phyloP scores from a whole-genome alignment of 2,113 vertebrate genomes.

The Numenius arquata region DNA sequence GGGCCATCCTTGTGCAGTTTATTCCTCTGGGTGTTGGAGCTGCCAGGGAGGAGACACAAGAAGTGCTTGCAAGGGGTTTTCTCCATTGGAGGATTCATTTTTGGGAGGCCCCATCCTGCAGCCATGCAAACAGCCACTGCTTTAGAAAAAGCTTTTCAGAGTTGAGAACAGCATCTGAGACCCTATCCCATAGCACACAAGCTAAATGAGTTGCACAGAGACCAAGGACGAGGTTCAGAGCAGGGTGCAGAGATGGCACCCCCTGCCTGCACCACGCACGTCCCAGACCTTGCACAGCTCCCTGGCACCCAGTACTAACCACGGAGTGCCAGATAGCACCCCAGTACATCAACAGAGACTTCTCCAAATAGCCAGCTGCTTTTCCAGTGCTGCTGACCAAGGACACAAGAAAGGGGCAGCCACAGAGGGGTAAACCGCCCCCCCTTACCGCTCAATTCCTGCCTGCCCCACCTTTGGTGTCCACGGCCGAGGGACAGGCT shows the following conservation, averaged over 20 bases:
- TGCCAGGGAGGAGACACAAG: background rate
- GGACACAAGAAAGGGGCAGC: background rate
- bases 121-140: background rate
- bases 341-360: background rate
- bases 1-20: background rate
- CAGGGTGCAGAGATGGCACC: background rate
- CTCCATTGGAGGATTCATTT: background rate
- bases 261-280: rapidly evolving
- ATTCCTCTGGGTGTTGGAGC: background rate
- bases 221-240: background rate
- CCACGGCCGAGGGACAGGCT: background rate
- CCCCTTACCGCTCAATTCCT: background rate
- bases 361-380: background rate
- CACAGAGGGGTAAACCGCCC: background rate
- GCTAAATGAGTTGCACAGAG: background rate
- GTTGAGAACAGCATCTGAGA: background rate
- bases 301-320: background rate
- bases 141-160: background rate
- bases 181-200: background rate
- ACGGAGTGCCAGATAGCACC: rapidly evolving
- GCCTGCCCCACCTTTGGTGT: background rate
- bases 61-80: background rate
- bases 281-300: background rate
- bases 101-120: background rate
- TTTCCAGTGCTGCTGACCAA: background rate